These are phyloP conservation scores for Rhea pennata DNA, from an alignment of 2,113 vertebrate species.

Conservation along the genomic window DNA sequence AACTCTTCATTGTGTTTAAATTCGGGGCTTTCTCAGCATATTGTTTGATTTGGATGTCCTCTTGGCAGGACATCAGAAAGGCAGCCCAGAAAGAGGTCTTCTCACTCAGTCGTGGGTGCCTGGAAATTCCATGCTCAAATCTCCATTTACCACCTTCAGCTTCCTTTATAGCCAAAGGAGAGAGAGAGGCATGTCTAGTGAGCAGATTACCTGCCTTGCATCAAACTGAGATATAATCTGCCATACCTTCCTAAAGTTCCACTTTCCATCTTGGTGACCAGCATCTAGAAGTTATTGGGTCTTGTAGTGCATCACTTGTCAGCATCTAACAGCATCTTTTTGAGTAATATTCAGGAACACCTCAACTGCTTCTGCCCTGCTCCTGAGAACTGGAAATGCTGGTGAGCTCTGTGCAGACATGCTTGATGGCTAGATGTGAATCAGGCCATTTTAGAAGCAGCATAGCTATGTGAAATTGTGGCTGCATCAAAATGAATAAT, in stretches of 20 bases:
- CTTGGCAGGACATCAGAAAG: too few species aligned
- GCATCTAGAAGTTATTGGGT: neutral
- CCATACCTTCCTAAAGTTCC: neutral
- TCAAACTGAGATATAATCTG: neutral
- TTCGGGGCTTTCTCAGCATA: neutral
- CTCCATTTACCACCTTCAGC: neutral
- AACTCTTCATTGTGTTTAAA: neutral
- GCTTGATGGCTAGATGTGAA: too few species aligned
- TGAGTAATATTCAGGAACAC: too few species aligned
- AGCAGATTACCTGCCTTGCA: neutral
- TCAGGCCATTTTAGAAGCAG: too few species aligned
- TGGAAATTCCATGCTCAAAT: neutral
- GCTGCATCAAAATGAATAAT: too few species aligned
- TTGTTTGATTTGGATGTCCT: neutral
- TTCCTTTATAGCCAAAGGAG: neutral
- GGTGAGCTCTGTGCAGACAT: too few species aligned
- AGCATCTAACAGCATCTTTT: too few species aligned
- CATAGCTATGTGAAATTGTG: too few species aligned
- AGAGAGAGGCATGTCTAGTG: neutral
- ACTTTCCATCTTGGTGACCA: neutral
- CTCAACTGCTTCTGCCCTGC: too few species aligned
- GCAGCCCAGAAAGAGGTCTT: neutral
- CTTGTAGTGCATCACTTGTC: neutral
- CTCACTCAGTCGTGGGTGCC: neutral
- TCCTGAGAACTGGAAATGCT: too few species aligned